Conservation (phyloP, 2,797 vertebrate species). For the Lepus oiostolus region DNA sequence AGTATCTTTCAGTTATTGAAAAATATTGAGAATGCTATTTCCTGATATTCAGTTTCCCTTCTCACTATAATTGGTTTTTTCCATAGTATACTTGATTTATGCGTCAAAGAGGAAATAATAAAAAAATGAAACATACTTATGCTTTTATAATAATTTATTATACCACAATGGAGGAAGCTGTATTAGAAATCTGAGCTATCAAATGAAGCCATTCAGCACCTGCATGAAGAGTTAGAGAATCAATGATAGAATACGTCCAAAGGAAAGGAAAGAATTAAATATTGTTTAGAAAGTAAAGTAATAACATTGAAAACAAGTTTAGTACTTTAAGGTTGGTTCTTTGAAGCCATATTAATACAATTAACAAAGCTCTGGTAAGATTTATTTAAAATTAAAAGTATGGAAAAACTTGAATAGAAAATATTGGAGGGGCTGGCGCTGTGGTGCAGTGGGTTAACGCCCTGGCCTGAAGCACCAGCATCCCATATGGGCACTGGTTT, state of each 20-base stretch:
- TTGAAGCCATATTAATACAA: not conserved
- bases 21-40: not conserved
- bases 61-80: not conserved
- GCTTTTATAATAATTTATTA: not conserved
- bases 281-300: not conserved
- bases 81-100: constrained; percentile 51
- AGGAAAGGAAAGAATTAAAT: not conserved
- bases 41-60: not conserved
- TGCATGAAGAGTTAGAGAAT: not conserved
- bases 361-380: not conserved
- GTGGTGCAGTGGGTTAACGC: too few species aligned
- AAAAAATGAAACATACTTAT: not conserved
- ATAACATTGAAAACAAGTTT: not conserved
- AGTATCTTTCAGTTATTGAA: not conserved
- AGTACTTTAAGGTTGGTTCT: not conserved
- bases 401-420: not conserved
- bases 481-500: too few species aligned
- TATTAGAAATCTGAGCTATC: not conserved
- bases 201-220: not conserved
- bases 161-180: not conserved
- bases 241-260: not conserved
- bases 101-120: not conserved
- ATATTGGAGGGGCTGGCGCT: not conserved
- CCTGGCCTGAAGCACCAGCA: too few species aligned
- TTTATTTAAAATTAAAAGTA: not conserved